Evolutionary conservation across 2,888 invertebrate genomes (phyloP).

Genomic region (Andrena bucephala): DNA sequence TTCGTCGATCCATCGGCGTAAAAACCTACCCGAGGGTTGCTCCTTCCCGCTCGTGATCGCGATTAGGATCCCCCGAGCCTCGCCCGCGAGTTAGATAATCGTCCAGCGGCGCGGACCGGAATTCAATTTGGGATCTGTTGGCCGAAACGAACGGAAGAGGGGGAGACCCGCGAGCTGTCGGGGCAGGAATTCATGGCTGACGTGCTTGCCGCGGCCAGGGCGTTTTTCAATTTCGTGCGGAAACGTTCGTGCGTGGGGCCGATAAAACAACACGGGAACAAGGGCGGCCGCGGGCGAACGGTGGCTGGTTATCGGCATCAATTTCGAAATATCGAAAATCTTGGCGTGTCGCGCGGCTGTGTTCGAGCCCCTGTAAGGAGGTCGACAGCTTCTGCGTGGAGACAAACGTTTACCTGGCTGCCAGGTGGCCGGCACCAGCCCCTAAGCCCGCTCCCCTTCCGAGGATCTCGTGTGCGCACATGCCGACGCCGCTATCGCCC

Average conservation of each 20-base stretch:
- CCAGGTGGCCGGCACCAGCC: slow-evolving; percentile 22
- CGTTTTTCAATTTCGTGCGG: slow-evolving; percentile 67
- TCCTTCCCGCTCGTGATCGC: not conserved
- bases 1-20: too few species aligned
- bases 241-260: slow-evolving; percentile 57
- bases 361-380: slow-evolving; percentile 51
- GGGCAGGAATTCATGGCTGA: slow-evolving; percentile 42
- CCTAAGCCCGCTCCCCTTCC: not conserved
- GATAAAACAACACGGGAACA: slow-evolving; percentile 61
- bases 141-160: slow-evolving; percentile 7
- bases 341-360: slow-evolving; percentile 53
- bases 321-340: slow-evolving; percentile 69
- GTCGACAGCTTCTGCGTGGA: slow-evolving; percentile 52
- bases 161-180: not conserved
- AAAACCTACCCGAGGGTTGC: not conserved
- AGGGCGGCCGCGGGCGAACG: slow-evolving; percentile 11
- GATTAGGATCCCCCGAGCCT: not conserved
- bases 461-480: slow-evolving; percentile 34
- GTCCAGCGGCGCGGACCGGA: slow-evolving; percentile 1
- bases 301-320: slow-evolving; percentile 57
- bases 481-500: slow-evolving; percentile 26
- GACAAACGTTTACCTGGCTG: slow-evolving; percentile 64
- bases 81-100: slow-evolving; percentile 27
- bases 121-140: slow-evolving; percentile 48
- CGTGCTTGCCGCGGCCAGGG: slow-evolving; percentile 23